Conservation (phyloP, 1,140 invertebrate genomes). For the Gonatopus flavifemur region DNA sequence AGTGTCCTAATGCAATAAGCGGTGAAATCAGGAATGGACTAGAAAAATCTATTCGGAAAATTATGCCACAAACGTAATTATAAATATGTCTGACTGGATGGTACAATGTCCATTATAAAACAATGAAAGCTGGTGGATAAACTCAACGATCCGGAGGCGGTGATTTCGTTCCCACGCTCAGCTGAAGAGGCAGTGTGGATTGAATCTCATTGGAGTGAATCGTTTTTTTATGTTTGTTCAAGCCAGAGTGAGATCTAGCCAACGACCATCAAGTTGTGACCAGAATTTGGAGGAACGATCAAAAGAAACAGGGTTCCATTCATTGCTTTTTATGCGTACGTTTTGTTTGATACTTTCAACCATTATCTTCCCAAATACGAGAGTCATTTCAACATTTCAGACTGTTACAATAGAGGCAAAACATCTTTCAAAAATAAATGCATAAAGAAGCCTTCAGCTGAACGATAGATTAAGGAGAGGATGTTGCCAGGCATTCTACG, state of each 20-base stretch:
- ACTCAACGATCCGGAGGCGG: constrained; percentile 89
- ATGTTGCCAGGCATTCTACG: constrained; percentile 94
- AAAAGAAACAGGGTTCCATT: constrained; percentile 97
- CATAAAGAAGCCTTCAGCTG: constrained; percentile 99
- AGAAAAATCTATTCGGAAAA: constrained; percentile 94
- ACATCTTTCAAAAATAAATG: constrained; percentile 98
- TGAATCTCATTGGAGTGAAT: constrained; percentile 89
- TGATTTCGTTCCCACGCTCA: constrained; percentile 97
- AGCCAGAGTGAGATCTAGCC: constrained; percentile 99
- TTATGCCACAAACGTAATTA: constrained; percentile 80
- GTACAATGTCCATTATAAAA: constrained; percentile 98
- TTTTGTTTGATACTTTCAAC: too few relatives aligned
- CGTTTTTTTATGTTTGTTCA: constrained; percentile 98
- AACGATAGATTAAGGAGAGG: constrained; percentile 97
- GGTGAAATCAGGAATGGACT: constrained; percentile 81
- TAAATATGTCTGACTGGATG: constrained; percentile 91
- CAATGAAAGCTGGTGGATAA: constrained; percentile 94
- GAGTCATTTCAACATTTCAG: too few relatives aligned
- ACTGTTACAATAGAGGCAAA: constrained; percentile 99
- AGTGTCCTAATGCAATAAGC: constrained; percentile 94
- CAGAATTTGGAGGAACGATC: constrained; percentile 98
- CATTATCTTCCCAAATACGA: too few relatives aligned
- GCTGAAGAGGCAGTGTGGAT: constrained; percentile 97
- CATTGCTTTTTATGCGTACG: constrained; percentile 84
- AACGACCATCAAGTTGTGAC: constrained; percentile 99